phyloP scores from a whole-genome alignment of 2,888 invertebrate species.

The Drosophila cognata region DNA sequence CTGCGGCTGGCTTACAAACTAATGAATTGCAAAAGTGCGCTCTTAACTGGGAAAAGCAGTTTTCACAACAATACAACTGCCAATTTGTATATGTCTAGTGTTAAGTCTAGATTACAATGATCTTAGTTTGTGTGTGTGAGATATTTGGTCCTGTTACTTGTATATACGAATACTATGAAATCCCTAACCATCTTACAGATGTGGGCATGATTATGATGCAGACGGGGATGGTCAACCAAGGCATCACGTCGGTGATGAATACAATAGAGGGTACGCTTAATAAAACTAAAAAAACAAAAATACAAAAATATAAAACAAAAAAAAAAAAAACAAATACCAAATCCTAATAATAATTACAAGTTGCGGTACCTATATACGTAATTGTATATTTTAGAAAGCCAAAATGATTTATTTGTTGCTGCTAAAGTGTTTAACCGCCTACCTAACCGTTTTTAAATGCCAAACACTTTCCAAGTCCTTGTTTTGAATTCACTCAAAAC shows the following conservation, averaged over 20 bases:
- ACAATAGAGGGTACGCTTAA: constrained; percentile 91
- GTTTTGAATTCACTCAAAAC: not conserved
- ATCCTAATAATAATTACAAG: constrained; percentile 37
- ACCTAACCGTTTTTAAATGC: constrained; percentile 27
- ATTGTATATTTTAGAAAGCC: constrained; percentile 56
- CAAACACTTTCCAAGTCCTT: constrained; percentile 26
- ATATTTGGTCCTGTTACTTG: constrained; percentile 44
- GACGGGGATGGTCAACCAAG: constrained; percentile 97
- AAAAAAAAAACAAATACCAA: constrained; percentile 25
- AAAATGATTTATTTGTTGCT: constrained; percentile 77
- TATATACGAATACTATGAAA: constrained; percentile 52
- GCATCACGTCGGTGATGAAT: constrained; percentile 89
- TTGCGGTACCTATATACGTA: constrained; percentile 35
- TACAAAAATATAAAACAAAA: not conserved
- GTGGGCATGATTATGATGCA: constrained; percentile 99
- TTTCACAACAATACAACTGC: not conserved
- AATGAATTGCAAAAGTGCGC: constrained; percentile 19
- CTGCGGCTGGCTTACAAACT: constrained; percentile 64
- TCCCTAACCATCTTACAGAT: constrained; percentile 88
- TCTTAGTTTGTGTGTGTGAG: constrained; percentile 36
- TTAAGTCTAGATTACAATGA: constrained; percentile 43
- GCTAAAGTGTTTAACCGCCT: constrained; percentile 67
- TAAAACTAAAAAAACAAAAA: constrained; percentile 25
- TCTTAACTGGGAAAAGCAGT: constrained; percentile 18
- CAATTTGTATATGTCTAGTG: constrained; percentile 33